Evolutionary conservation across 2,888 invertebrate species (phyloP).

Genomic region (Phasia obesa): DNA sequence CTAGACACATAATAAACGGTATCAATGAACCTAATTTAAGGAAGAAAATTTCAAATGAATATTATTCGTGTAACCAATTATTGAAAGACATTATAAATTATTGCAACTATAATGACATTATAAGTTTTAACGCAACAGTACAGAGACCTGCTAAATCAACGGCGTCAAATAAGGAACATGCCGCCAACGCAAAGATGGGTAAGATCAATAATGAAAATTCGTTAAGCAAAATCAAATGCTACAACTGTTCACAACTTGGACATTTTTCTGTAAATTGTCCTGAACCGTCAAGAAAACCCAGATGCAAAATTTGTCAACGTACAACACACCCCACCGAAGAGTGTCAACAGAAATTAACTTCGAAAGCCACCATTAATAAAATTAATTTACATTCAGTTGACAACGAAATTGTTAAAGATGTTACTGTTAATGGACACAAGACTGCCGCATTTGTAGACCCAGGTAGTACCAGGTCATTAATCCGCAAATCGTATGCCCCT

Average conservation of each 20-base stretch:
- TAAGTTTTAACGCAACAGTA: not conserved
- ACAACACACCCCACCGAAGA: constrained; percentile 10
- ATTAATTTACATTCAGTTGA: constrained; percentile 15
- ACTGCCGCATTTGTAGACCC: constrained; percentile 55
- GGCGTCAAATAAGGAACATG: constrained; percentile 1
- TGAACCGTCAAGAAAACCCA: constrained; percentile 46
- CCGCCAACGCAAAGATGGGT: not conserved
- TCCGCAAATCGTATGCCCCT: constrained; percentile 58
- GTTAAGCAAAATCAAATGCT: constrained; percentile 12
- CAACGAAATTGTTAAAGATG: constrained; percentile 22
- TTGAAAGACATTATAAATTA: constrained; percentile 46
- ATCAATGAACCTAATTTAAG: constrained; percentile 62
- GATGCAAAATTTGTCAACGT: no score
- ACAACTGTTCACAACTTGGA: constrained; percentile 29
- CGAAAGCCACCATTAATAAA: constrained; percentile 1
- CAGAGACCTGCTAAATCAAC: not conserved
- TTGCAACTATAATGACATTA: constrained; percentile 59
- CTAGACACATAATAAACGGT: constrained; percentile 62
- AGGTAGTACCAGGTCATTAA: constrained; percentile 46
- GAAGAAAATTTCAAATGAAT: constrained; percentile 54
- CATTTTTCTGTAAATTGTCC: constrained; percentile 51
- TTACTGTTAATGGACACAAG: not conserved
- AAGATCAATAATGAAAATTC: not conserved
- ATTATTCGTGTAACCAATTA: constrained; percentile 34
- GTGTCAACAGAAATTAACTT: constrained; percentile 13